Evolutionary conservation across 2,113 vertebrate genomes (phyloP), one percentile per base, ranked within the genome.

Genomic region (Chascanopsetta lugubris): DNA sequence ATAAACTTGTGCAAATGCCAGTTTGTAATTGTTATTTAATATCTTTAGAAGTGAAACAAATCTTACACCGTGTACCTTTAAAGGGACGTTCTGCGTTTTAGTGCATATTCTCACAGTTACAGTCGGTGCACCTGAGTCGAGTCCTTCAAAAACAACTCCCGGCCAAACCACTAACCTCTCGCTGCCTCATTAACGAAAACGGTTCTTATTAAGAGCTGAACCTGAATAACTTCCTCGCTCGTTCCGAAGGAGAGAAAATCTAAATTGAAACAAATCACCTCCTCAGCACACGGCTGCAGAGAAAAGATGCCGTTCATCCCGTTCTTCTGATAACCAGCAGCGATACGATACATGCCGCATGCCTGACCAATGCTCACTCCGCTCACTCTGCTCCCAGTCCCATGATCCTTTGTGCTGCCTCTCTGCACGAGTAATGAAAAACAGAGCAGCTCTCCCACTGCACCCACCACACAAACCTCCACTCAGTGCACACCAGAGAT

Each of bases 381-480:
- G 63, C 29, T 27, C 27, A 61, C 69, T 80, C 82, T 26, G 68
- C 72, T 66, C 29, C 30, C 27, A 61, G 71, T 80, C 82, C 75
- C 73, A 63, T 82, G 82, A 88, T 85, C 75, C 70, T 86, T 82
- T 87, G 79, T 83, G 71, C 64, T 30, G 56, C 69, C 47, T 61
- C 76, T 69, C 61, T 71, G 72, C 71, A 69, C 71, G 72, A 72
- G 56, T 87, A 89, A 89, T 86, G 84, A 85, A 85, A 89, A 87
- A 68, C 88, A 91, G 88, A 82, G 76, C 48, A 67, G 77, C 79
- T 70, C 83, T 79, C 67, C 82, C 65, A 61, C 76, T 71, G 61
- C 83, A 85, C 74, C 56, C 42, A 77, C 80, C 86, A 82, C 83
- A 86, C 69, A 80, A 81, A 71, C 68, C 75, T 74, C 72, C 60